Evolutionary conservation across 1,140 invertebrate species (phyloP).

Genomic region (Temnothorax curvispinosus): DNA sequence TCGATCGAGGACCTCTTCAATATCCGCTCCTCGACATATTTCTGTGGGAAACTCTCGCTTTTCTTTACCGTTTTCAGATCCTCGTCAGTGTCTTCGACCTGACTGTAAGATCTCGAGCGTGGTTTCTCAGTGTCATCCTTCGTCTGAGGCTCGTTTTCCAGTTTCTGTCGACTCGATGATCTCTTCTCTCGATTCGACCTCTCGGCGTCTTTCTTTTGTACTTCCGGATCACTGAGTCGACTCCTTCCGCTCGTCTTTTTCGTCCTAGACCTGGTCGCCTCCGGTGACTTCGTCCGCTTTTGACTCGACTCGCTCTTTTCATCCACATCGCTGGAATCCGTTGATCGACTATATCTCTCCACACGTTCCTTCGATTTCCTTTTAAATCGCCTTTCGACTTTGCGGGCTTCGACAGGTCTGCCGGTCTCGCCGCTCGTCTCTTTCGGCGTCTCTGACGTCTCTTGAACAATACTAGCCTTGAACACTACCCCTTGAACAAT

Average conservation of each 20-base stretch:
- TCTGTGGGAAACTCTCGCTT: slow-evolving; percentile 63
- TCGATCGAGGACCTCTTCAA: slow-evolving; percentile 59
- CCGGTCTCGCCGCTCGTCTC: slow-evolving; percentile 16
- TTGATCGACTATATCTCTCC: slow-evolving; percentile 64
- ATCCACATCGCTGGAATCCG: slow-evolving; percentile 78
- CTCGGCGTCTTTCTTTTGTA: slow-evolving; percentile 25
- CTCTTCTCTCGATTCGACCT: slow-evolving; percentile 59
- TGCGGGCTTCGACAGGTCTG: slow-evolving; percentile 18
- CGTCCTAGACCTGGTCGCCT: slow-evolving; percentile 55
- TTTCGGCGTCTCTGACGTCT: slow-evolving; percentile 25
- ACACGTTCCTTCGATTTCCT: slow-evolving; percentile 70
- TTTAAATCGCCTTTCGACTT: slow-evolving; percentile 57
- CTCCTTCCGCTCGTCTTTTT: slow-evolving; percentile 45
- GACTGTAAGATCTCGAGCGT: neutral
- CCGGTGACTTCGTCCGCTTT: slow-evolving; percentile 75
- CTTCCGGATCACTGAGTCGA: slow-evolving; percentile 51
- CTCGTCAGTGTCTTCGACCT: slow-evolving; percentile 61
- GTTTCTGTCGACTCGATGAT: slow-evolving; percentile 45
- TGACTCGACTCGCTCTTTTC: slow-evolving; percentile 60
- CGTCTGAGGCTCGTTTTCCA: slow-evolving; percentile 19
- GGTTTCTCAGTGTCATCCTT: slow-evolving; percentile 23
- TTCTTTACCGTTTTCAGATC: slow-evolving; percentile 53
- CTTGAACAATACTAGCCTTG: slow-evolving; percentile 31
- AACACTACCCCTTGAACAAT: neutral
- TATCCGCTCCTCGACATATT: neutral